These are phyloP conservation scores for Centropyge bicolor DNA, from an alignment of 2,797 vertebrate genomes.

Conservation along the genomic window DNA sequence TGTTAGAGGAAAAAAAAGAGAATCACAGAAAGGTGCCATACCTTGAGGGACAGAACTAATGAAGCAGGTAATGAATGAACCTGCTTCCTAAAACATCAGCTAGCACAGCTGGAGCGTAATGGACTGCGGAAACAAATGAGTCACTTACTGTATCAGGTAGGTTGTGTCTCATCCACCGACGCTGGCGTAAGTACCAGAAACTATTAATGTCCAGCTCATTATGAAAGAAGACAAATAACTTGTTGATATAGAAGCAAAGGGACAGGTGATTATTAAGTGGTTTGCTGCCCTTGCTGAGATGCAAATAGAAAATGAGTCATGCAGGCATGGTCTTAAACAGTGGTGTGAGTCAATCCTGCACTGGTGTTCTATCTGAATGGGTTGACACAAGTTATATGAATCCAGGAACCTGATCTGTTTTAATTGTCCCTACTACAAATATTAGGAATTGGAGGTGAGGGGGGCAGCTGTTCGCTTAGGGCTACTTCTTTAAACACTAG, in stretches of 20 bases:
- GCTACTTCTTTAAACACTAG: neutral
- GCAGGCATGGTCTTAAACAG: neutral
- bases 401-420: neutral
- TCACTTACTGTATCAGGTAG: constrained; percentile 54
- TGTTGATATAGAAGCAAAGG: constrained; percentile 33
- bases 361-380: neutral
- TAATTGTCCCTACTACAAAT: neutral
- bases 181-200: constrained; percentile 56
- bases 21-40: constrained; percentile 62
- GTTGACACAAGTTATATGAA: neutral
- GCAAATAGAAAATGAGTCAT: constrained; percentile 18
- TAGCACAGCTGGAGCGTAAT: constrained; percentile 81
- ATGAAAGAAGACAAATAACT: constrained; percentile 45
- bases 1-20: constrained; percentile 27
- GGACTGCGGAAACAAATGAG: constrained; percentile 73
- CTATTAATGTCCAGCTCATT: constrained; percentile 58
- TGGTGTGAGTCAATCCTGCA: neutral
- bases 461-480: too few species aligned
- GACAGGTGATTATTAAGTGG: constrained; percentile 19
- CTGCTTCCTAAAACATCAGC: constrained; percentile 73
- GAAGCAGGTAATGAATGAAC: constrained; percentile 82
- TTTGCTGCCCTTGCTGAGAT: constrained; percentile 16
- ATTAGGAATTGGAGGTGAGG: too few species aligned
- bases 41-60: constrained; percentile 78
- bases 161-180: constrained; percentile 42